Evolutionary conservation across 2,888 invertebrate genomes (phyloP).

Genomic region (Troilus luridus): DNA sequence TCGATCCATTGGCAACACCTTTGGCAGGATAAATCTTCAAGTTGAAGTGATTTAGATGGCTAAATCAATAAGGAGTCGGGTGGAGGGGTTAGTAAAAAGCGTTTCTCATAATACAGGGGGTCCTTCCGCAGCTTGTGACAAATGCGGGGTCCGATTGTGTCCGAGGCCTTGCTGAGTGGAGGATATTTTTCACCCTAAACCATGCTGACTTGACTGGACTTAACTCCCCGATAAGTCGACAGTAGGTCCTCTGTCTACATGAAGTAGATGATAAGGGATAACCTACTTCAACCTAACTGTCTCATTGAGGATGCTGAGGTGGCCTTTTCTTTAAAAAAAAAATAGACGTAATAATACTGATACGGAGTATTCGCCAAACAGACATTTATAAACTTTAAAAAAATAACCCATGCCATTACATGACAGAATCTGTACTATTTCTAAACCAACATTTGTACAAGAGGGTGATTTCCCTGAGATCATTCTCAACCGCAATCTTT

Average conservation of each 20-base stretch:
- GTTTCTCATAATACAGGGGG: slow-evolving; percentile 34
- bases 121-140: slow-evolving; percentile 1
- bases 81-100: slow-evolving; percentile 6
- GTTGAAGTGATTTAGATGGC: slow-evolving; percentile 22
- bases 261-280: not conserved
- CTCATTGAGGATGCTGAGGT: not conserved
- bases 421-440: too few relatives aligned
- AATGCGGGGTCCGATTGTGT: slow-evolving; percentile 25
- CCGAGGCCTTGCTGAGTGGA: slow-evolving; percentile 2
- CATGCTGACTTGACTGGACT: slow-evolving; percentile 12
- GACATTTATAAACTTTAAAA: too few relatives aligned
- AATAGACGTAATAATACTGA: too few relatives aligned
- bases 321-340: not conserved
- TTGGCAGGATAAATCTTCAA: not conserved
- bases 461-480: too few relatives aligned
- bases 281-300: not conserved
- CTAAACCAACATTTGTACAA: too few relatives aligned
- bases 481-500: too few relatives aligned
- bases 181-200: slow-evolving; percentile 46
- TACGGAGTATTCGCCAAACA: too few relatives aligned
- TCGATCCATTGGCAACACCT: not conserved
- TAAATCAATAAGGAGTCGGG: not conserved
- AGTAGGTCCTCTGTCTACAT: not conserved
- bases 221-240: not conserved
- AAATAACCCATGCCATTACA: too few relatives aligned